Conservation (phyloP, 1,140 invertebrate genomes). For the Philotrypesis tridentata region DNA sequence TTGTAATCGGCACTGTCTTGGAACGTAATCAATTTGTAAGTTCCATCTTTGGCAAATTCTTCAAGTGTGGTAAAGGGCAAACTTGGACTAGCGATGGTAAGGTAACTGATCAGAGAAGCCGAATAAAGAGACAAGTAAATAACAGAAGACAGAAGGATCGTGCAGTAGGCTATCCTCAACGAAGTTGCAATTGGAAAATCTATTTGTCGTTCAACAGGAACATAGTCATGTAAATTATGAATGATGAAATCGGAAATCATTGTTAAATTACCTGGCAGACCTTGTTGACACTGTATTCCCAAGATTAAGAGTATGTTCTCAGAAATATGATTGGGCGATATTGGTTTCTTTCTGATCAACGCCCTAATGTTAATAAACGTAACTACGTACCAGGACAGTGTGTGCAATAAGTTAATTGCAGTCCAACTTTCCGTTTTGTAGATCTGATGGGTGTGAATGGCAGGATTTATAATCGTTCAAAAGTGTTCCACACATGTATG, state of each 20-base stretch:
- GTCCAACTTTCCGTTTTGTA: slow-evolving; percentile 16
- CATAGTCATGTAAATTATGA: too few relatives aligned
- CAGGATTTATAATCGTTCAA: too few relatives aligned
- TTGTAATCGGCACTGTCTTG: slow-evolving; percentile 53
- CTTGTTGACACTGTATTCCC: slow-evolving; percentile 62
- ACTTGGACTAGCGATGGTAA: slow-evolving; percentile 46
- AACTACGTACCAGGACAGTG: slow-evolving; percentile 15
- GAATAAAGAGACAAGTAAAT: slow-evolving; percentile 50
- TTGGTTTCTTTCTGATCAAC: slow-evolving; percentile 48
- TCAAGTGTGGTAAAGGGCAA: slow-evolving; percentile 57
- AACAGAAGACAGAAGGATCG: slow-evolving; percentile 42
- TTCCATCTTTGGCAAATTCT: slow-evolving; percentile 52
- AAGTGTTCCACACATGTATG: too few relatives aligned
- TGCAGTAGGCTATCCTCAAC: slow-evolving; percentile 42
- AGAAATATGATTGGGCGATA: background rate
- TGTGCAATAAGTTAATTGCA: background rate
- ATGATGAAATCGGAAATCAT: too few relatives aligned
- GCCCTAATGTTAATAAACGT: background rate
- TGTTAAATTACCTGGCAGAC: slow-evolving; percentile 57
- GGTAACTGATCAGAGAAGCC: slow-evolving; percentile 56
- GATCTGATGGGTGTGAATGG: slow-evolving; percentile 51
- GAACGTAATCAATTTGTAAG: slow-evolving; percentile 56
- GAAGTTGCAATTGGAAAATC: slow-evolving; percentile 24
- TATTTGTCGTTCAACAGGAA: too few relatives aligned
- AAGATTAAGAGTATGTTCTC: slow-evolving; percentile 51